Evolutionary conservation across 2,113 vertebrate genomes (phyloP), one percentile per base, ranked within the genome.

Genomic region (Epinephelus lanceolatus): DNA sequence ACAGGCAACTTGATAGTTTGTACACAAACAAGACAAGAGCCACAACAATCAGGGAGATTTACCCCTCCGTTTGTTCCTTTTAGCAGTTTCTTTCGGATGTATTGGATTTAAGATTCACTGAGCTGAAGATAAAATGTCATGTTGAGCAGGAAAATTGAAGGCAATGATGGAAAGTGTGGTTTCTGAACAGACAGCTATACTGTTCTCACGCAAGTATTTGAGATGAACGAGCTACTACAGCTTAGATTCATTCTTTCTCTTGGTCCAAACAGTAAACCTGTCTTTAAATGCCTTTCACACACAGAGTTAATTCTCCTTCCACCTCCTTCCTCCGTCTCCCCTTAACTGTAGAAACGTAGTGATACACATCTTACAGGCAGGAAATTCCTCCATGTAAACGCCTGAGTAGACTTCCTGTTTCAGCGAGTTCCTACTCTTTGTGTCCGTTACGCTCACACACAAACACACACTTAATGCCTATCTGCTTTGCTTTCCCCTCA

Each of bases 341-440:
- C 19, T 78, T 72, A 78, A 61, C 87, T 66, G 33, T 21, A 71
- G 76, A 79, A 89, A 92, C 40, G 13, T 51, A 52, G 77, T 42
- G 92, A 94, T 93, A 94, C 87, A 71, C 86, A 94, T 95, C 93
- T 80, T 49, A 86, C 52, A 59, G 83, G 68, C 91, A 94, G 93
- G 94, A 96, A 96, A 94, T 93, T 94, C 93, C 92, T 92, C 78
- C 81, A 85, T 90, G 87, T 94, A 92, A 93, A 94, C 90, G 81
- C 81, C 79, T 72, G 67, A 79, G 81, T 69, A 78, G 57, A 84
- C 88, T 93, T 95, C 95, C 94, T 94, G 91, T 86, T 91, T 89
- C 80, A 17, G 40, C 61, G 1, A 68, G 40, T 68, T 81, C 45
- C 66, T 75, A 40, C 76, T 86, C 77, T 85, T 72, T 71, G 52